Evolutionary conservation across 64 coral and sea anemone genomes (phyloP).

Genomic region (Pachyseris speciosa): DNA sequence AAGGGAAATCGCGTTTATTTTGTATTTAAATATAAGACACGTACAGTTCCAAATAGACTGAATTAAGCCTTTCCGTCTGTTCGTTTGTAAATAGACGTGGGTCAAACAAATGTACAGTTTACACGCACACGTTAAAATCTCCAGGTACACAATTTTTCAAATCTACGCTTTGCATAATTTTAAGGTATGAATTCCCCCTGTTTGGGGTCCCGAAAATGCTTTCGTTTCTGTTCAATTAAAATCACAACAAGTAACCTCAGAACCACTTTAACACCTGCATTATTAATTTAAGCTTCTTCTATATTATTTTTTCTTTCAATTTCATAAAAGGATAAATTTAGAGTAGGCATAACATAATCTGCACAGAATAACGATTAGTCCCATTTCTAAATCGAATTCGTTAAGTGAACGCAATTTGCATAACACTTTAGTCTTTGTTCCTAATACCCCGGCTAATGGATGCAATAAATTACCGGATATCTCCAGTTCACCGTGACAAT

Average conservation of each 20-base stretch:
- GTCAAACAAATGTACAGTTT: background rate
- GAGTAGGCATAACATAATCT: background rate
- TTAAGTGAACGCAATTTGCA: background rate
- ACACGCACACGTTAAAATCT: background rate
- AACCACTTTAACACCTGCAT: background rate
- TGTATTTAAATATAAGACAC: background rate
- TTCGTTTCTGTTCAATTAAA: background rate
- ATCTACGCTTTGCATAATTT: background rate
- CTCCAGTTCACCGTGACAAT: background rate
- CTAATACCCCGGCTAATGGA: background rate
- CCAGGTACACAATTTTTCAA: background rate
- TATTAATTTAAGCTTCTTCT: too few species aligned
- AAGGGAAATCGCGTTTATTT: background rate
- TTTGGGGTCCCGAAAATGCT: background rate
- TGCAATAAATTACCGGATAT: background rate
- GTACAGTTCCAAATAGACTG: background rate
- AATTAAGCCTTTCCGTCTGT: conserved; percentile 1
- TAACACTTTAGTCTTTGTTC: background rate
- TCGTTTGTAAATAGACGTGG: background rate
- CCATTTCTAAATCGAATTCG: background rate
- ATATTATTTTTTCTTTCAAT: background rate
- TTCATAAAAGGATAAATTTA: background rate
- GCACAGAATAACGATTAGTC: background rate
- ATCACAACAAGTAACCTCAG: background rate
- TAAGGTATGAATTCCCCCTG: background rate